Evolutionary conservation across 1,140 invertebrate genomes (phyloP).

Genomic region (Leguminivora glycinivorella): DNA sequence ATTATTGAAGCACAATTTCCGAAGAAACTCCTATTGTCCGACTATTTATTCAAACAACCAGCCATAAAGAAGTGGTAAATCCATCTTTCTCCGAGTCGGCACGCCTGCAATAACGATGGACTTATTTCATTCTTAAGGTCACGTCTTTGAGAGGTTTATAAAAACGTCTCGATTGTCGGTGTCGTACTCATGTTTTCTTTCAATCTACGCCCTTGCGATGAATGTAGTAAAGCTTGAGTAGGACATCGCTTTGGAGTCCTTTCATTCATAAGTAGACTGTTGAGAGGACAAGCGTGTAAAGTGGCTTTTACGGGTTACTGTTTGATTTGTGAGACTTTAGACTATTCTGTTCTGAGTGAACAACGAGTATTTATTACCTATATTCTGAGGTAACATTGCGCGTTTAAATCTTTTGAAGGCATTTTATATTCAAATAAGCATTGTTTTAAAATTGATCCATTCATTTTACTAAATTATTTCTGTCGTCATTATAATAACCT

Average conservation of each 20-base stretch:
- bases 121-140: slow-evolving; percentile 36
- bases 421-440: background rate
- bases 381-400: background rate
- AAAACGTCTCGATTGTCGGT: slow-evolving; percentile 52
- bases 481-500: too few species aligned
- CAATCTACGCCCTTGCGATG: slow-evolving; percentile 48
- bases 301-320: slow-evolving; percentile 10
- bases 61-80: slow-evolving; percentile 10
- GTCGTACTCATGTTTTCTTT: slow-evolving; percentile 56
- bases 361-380: background rate
- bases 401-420: slow-evolving; percentile 25
- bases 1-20: background rate
- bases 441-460: too few species aligned
- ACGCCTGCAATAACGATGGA: slow-evolving; percentile 17
- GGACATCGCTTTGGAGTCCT: slow-evolving; percentile 38
- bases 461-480: too few species aligned
- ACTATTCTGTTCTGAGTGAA: background rate
- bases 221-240: slow-evolving; percentile 20
- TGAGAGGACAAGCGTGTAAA: slow-evolving; percentile 20
- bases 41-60: slow-evolving; percentile 12
- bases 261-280: slow-evolving; percentile 29
- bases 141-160: slow-evolving; percentile 61
- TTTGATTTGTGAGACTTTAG: background rate
- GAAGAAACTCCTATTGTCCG: background rate
- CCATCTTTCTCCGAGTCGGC: background rate